Base-by-base conservation (phyloP, 2,797 vertebrate species). In the Cyprinodon diabolis region DNA sequence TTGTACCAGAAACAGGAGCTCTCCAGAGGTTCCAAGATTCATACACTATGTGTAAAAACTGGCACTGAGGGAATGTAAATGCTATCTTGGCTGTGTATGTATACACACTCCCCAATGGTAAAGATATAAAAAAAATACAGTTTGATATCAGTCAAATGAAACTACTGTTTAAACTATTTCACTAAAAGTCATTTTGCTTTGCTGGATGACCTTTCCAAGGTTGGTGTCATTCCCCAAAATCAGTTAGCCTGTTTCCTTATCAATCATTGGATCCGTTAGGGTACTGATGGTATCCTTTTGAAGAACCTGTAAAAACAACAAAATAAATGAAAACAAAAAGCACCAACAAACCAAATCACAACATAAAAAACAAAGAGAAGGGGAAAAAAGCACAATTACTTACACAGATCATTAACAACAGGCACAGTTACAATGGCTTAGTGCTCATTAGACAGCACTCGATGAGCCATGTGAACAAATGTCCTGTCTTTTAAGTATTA, bases 331-430 rank as follows among this genome's bases (percentile, higher is more conserved):
- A 4, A 23, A 17, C 9, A 37, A 60, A 62, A 21, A 21, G 2
- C 5, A 9, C 14, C 11, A 40, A 19, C 37, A 62, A 62, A 40
- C 30, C 30, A 30, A 30, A 12, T 40, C 9, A 37, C 2, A 37
- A 3, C 97, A 98, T 48, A 97, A 96, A 0, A 98, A 75, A 37
- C 5, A 88, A 12, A 58, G 13, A 58, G 23, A 3, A 57, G 13
- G 30, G 30, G 30, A 30, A 35, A 35, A 58, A 58, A 56, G 35
- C 25, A 30, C n/a, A 58, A 58, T 3, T 35, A 19, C 57, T 60
- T 7, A 60, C 14, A 15, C 7, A 60, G 0, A 60, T 15, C 14
- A 35, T 25, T 4, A 60, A 9, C 14, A 58, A 30, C 45, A 47
- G 6, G 11, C 45, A 47, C 45, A 47, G 49, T 51, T 4, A 17